These are phyloP conservation scores for Andrena trimmerana DNA, from an alignment of 2,888 invertebrate genomes.

Conservation along the genomic window DNA sequence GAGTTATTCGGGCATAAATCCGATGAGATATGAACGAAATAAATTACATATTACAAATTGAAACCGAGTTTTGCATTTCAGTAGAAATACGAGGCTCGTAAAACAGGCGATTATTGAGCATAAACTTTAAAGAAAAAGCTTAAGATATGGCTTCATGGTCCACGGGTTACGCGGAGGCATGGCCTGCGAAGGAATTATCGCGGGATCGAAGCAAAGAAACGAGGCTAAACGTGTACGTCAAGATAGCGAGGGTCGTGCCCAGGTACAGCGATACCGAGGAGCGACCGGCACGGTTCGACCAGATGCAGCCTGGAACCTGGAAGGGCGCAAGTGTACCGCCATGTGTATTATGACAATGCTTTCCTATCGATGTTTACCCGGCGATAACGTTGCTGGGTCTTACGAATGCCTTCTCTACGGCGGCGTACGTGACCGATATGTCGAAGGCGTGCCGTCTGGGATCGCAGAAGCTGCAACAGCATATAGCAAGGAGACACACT, in stretches of 20 bases:
- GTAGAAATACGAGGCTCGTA: neutral
- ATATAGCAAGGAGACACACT: slow-evolving; percentile 25
- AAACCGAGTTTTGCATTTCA: neutral
- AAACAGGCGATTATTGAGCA: neutral
- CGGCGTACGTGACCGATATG: slow-evolving; percentile 69
- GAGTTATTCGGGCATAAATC: no score
- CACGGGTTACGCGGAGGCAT: slow-evolving; percentile 4
- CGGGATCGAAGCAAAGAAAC: slow-evolving; percentile 50
- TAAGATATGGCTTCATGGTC: slow-evolving; percentile 12
- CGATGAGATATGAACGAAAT: neutral
- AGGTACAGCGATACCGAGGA: slow-evolving; percentile 53
- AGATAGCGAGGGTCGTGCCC: slow-evolving; percentile 43
- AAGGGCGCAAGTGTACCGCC: slow-evolving; percentile 40
- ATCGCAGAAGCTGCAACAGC: slow-evolving; percentile 41
- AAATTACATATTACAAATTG: slow-evolving; percentile 13
- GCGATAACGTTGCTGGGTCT: slow-evolving; percentile 61
- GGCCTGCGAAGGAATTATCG: slow-evolving; percentile 52
- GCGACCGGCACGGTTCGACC: slow-evolving; percentile 45
- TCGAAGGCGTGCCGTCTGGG: slow-evolving; percentile 50
- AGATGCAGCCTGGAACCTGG: slow-evolving; percentile 40
- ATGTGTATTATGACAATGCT: slow-evolving; percentile 65
- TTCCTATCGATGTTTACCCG: slow-evolving; percentile 68
- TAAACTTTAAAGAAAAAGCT: neutral
- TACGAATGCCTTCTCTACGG: slow-evolving; percentile 59
- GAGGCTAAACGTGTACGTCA: slow-evolving; percentile 52